A percentile compares a stretch with the other conserved stretches of the same genome.
phyloP scores from a whole-genome alignment of 2,113 vertebrate species.

The Chaenocephalus aceratus region DNA sequence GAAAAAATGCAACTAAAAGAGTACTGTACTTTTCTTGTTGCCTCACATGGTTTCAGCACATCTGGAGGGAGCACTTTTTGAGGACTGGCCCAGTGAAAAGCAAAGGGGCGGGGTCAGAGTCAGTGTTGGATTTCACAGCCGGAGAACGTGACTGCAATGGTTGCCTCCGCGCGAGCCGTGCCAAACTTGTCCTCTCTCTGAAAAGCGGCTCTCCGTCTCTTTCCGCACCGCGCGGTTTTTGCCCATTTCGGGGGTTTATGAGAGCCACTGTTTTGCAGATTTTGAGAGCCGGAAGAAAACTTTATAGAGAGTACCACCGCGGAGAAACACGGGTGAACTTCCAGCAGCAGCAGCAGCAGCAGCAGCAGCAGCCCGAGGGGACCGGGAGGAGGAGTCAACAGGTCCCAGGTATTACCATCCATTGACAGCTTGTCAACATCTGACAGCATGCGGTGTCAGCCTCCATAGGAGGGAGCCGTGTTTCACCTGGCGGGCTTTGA shows the following conservation, averaged over 20 bases:
- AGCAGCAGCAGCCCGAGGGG: slow-evolving; percentile 37
- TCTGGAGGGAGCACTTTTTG: slow-evolving; percentile 67
- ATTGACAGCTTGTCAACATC: slow-evolving; percentile 72
- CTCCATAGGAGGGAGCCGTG: background rate
- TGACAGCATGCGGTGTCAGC: slow-evolving; percentile 52
- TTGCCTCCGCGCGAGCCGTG: slow-evolving; percentile 67
- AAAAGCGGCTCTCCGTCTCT: slow-evolving; percentile 52
- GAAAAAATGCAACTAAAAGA: slow-evolving; percentile 10
- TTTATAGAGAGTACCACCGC: slow-evolving; percentile 55
- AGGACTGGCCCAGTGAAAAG: slow-evolving; percentile 64
- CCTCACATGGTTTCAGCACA: slow-evolving; percentile 40
- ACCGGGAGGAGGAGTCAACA: slow-evolving; percentile 88
- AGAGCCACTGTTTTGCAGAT: slow-evolving; percentile 23
- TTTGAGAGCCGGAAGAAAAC: slow-evolving; percentile 48
- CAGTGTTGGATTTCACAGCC: slow-evolving; percentile 76
- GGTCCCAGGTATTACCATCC: slow-evolving; percentile 83
- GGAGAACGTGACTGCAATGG: slow-evolving; percentile 83
- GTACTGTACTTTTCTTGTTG: background rate
- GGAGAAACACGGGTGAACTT: slow-evolving; percentile 72
- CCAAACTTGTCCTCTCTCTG: slow-evolving; percentile 69
- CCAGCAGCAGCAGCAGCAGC: slow-evolving; percentile 32
- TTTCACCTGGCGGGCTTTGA: slow-evolving; percentile 37
- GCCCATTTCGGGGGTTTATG: slow-evolving; percentile 4
- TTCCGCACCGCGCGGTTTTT: slow-evolving; percentile 5
- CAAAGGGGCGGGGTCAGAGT: slow-evolving; percentile 73